These are phyloP conservation scores for Camponotus vicinus DNA, from an alignment of 1,140 invertebrate species.

Conservation along the genomic window DNA sequence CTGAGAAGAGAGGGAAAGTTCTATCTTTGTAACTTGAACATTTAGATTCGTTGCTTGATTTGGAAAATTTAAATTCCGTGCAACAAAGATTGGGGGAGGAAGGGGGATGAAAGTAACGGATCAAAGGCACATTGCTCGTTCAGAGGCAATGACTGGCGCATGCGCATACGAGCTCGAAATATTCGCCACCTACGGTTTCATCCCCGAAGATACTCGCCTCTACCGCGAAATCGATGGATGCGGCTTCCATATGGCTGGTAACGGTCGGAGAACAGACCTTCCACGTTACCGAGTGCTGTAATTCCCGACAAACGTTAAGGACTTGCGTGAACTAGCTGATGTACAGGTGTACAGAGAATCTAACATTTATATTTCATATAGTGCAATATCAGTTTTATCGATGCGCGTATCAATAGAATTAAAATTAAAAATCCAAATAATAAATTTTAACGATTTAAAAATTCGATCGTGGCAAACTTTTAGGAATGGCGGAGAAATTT, in stretches of 20 bases:
- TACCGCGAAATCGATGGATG: conserved; percentile 32
- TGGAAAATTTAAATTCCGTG: neutral
- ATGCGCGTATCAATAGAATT: neutral
- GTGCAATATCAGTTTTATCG: neutral
- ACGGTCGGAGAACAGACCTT: neutral
- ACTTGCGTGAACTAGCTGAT: neutral
- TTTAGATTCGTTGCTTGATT: neutral
- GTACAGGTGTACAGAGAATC: neutral
- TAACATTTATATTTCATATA: neutral
- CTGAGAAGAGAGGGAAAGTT: neutral
- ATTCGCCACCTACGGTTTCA: conserved; percentile 66
- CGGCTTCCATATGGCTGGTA: conserved; percentile 31
- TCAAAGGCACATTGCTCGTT: neutral
- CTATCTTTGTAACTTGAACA: neutral
- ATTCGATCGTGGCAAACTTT: neutral
- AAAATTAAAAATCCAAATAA: neutral
- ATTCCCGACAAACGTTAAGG: neutral
- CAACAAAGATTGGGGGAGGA: neutral
- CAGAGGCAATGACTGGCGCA: conserved; percentile 1
- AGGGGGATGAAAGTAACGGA: neutral
- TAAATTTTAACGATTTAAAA: neutral
- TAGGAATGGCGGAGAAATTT: neutral
- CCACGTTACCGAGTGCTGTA: conserved; percentile 26
- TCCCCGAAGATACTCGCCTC: conserved; percentile 44
- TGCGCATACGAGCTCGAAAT: neutral